Percentiles rank a stretch among this genome's conserved stretches.
These are phyloP conservation scores for Notolabrus celidotus DNA, from an alignment of 2,797 vertebrate genomes.

Conservation along the genomic window DNA sequence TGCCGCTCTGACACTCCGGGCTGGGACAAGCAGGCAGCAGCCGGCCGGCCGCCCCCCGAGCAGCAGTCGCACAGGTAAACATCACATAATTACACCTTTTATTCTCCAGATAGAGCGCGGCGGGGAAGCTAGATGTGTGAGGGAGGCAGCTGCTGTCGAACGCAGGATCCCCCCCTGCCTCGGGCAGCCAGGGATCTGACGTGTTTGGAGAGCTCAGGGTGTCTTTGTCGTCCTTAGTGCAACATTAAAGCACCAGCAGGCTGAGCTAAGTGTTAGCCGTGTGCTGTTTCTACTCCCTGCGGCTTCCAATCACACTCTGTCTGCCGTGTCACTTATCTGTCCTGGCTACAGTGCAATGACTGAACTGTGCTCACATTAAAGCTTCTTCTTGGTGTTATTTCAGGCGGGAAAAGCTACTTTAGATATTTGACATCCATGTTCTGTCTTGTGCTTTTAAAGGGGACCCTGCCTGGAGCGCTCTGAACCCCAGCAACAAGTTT, in stretches of 20 bases:
- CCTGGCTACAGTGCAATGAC: constrained; percentile 19
- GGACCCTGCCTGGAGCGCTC: constrained; percentile 74
- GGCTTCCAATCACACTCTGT: constrained; percentile 25
- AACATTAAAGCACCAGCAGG: constrained; percentile 42
- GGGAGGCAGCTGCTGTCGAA: constrained; percentile 38
- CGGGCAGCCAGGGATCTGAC: constrained; percentile 40
- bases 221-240: constrained; percentile 33
- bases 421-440: constrained; percentile 24
- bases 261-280: constrained; percentile 40
- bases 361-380: not conserved
- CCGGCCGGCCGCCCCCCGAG: constrained; percentile 78
- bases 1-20: constrained; percentile 81
- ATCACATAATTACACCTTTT: constrained; percentile 57
- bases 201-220: constrained; percentile 34
- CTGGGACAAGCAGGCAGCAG: constrained; percentile 84
- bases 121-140: constrained; percentile 9
- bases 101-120: constrained; percentile 39
- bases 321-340: constrained; percentile 22
- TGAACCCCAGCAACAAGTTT: constrained; percentile 70
- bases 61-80: constrained; percentile 84
- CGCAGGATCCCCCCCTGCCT: constrained; percentile 29
- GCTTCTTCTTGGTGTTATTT: constrained; percentile 6
- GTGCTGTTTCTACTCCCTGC: constrained; percentile 16
- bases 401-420: constrained; percentile 11
- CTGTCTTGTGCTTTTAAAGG: constrained; percentile 68